These are phyloP conservation scores for Sturnus vulgaris DNA, from an alignment of 2,113 vertebrate genomes.

Conservation along the genomic window DNA sequence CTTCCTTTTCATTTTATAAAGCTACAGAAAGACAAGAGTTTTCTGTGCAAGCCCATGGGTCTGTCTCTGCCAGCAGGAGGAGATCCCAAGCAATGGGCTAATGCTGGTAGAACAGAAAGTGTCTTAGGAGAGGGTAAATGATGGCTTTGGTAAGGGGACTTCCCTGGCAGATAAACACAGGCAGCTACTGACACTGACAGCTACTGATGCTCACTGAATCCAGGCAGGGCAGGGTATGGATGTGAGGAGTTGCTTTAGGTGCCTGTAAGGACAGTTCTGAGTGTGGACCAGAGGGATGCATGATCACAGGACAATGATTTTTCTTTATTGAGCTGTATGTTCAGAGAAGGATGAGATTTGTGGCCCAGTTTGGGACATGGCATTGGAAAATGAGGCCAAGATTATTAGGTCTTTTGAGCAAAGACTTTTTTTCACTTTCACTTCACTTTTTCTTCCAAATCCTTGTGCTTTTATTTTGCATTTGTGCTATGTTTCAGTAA, in stretches of 20 bases:
- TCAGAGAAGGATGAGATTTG: neutral
- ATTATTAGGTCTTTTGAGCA: neutral
- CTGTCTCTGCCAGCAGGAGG: neutral
- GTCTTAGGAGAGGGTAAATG: neutral
- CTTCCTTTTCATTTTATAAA: neutral
- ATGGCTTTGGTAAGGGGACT: neutral
- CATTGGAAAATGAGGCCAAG: neutral
- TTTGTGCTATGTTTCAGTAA: neutral
- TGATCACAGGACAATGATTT: neutral
- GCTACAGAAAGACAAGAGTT: neutral
- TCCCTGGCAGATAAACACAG: neutral
- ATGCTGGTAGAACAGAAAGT: neutral
- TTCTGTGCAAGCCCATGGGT: neutral
- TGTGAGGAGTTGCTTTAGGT: neutral
- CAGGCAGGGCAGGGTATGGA: fast-evolving
- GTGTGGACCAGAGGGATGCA: neutral
- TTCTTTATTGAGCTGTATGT: neutral
- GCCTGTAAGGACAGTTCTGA: neutral
- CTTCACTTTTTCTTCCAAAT: neutral
- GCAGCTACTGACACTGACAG: neutral
- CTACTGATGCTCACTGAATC: neutral
- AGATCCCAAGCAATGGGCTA: neutral
- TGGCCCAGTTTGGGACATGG: neutral
- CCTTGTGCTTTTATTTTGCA: neutral
- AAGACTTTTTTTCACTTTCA: neutral